Evolutionary conservation across 92 coral and sea anemone genomes (phyloP).

Genomic region (Epizoanthus rinbou): DNA sequence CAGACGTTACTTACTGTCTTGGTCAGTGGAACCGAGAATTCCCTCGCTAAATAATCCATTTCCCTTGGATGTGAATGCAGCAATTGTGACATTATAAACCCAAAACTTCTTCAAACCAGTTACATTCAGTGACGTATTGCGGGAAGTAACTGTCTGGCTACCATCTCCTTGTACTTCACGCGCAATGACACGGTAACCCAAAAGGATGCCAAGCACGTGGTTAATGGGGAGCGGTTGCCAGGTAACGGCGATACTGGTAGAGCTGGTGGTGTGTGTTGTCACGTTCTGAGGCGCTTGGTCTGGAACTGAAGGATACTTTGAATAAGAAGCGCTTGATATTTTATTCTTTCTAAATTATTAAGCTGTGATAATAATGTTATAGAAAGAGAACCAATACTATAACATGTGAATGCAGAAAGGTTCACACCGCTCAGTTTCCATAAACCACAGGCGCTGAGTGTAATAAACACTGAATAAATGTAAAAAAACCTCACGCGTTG

Average conservation of each 20-base stretch:
- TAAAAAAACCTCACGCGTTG: too few species aligned
- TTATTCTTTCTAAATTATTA: too few species aligned
- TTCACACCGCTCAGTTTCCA: too few species aligned
- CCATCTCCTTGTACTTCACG: not conserved
- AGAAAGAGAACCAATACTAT: too few species aligned
- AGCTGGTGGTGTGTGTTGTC: slow-evolving; percentile 20
- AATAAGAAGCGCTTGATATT: not conserved
- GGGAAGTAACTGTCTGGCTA: not conserved
- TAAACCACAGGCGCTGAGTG: too few species aligned
- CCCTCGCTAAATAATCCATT: slow-evolving; percentile 10
- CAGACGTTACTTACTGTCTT: slow-evolving; percentile 11
- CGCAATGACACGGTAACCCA: slow-evolving; percentile 28
- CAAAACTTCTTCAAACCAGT: slow-evolving; percentile 11
- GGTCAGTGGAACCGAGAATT: slow-evolving; percentile 15
- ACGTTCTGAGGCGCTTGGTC: slow-evolving; percentile 29
- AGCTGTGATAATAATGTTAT: too few species aligned
- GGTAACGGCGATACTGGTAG: slow-evolving; percentile 27
- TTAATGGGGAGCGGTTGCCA: slow-evolving; percentile 25
- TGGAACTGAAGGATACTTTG: slow-evolving; percentile 8
- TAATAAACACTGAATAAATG: too few species aligned
- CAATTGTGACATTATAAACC: slow-evolving; percentile 21
- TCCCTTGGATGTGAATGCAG: slow-evolving; percentile 30
- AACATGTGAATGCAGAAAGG: too few species aligned
- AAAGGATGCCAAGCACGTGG: slow-evolving; percentile 2
- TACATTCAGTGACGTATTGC: not conserved